Conservation (phyloP, 2,797 vertebrate species). For the Furcifer pardalis region DNA sequence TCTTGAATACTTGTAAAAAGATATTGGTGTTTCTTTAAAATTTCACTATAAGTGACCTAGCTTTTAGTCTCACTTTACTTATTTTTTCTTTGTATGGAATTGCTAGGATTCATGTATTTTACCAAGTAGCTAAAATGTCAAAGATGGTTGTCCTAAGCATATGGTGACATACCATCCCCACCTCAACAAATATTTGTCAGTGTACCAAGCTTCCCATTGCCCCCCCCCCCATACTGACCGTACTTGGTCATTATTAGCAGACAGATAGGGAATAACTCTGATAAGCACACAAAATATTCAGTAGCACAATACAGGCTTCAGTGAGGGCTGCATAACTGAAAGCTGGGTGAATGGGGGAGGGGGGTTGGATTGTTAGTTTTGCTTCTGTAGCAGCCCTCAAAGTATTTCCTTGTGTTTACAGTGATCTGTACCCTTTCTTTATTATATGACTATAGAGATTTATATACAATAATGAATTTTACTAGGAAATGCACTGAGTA, state of each 20-base stretch:
- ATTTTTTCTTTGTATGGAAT: not conserved
- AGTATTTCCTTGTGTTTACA: slow-evolving; percentile 64
- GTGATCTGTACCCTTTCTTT: slow-evolving; percentile 72
- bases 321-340: slow-evolving; percentile 14
- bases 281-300: slow-evolving; percentile 45
- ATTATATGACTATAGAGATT: slow-evolving; percentile 65
- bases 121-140: slow-evolving; percentile 7
- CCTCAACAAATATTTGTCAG: fast-evolving
- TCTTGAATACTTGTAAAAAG: not conserved
- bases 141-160: not conserved
- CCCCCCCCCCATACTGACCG: not conserved
- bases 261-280: not conserved
- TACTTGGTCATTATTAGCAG: not conserved
- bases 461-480: slow-evolving; percentile 72
- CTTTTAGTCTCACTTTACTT: not conserved
- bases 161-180: not conserved
- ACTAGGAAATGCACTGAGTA: slow-evolving; percentile 81
- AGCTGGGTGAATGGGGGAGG: slow-evolving; percentile 21
- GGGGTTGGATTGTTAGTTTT: slow-evolving; percentile 37
- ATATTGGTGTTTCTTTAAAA: fast-evolving
- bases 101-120: slow-evolving; percentile 1
- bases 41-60: fast-evolving
- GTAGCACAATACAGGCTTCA: slow-evolving; percentile 8
- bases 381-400: slow-evolving; percentile 54
- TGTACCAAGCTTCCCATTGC: not conserved